A percentile compares a stretch with the other conserved stretches of the same genome.
Conservation (phyloP, 2,888 invertebrate species). For the Scaptomyza reducta region DNA sequence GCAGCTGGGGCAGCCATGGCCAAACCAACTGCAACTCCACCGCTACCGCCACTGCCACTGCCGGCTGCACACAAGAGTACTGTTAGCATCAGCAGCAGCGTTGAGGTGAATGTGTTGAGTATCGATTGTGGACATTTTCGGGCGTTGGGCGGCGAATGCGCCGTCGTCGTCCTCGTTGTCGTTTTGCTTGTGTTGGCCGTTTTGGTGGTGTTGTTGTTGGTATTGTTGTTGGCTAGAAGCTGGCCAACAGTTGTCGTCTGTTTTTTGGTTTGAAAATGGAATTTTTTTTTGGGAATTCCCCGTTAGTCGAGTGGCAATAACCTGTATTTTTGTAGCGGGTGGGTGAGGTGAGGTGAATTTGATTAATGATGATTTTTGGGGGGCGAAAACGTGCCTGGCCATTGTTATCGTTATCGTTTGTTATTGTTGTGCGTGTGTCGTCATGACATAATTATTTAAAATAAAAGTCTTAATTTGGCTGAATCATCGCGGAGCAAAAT, state of each 20-base stretch:
- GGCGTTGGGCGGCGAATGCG: conserved; percentile 32
- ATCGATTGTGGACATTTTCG: conserved; percentile 30
- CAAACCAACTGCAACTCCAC: not conserved
- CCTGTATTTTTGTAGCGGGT: not conserved
- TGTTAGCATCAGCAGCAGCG: conserved; percentile 47
- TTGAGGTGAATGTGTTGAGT: not conserved
- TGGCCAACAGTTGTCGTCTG: conserved; percentile 76
- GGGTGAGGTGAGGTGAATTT: not conserved
- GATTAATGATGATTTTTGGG: conserved; percentile 9
- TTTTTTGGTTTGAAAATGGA: not conserved
- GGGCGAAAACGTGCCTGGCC: conserved; percentile 45
- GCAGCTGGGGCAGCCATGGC: conserved; percentile 25
- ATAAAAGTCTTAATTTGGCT: conserved; percentile 63
- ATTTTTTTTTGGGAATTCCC: conserved; percentile 27
- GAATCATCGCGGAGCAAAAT: conserved; percentile 58
- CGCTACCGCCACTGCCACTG: conserved; percentile 18
- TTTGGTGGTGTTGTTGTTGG: conserved; percentile 52
- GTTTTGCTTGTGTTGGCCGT: conserved; percentile 71
- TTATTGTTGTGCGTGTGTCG: conserved; percentile 27
- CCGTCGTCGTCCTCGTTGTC: conserved; percentile 40
- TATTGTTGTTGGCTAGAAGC: conserved; percentile 55
- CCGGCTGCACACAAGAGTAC: conserved; percentile 49
- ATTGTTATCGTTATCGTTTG: conserved; percentile 48
- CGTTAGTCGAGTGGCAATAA: conserved; percentile 19
- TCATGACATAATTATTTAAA: conserved; percentile 75